Percentiles rank a stretch among this genome's conserved stretches.
These are phyloP conservation scores for Glossosoma conforme DNA, from an alignment of 1,140 invertebrate species.

Conservation along the genomic window DNA sequence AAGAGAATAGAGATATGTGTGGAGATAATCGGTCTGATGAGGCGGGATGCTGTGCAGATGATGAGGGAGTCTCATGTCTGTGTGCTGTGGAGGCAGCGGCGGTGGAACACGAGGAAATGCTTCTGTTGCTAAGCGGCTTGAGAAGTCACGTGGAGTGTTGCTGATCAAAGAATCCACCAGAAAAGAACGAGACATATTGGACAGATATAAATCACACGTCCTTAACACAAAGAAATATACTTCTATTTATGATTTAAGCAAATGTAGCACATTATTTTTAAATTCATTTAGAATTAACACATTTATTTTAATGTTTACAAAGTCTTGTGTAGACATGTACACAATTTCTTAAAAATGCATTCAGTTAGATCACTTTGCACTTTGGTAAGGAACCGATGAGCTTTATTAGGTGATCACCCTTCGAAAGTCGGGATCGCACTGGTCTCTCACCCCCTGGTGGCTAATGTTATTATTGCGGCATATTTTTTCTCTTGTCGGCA, in stretches of 20 bases:
- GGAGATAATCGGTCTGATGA: slow-evolving; percentile 54
- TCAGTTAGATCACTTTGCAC: no score
- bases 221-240: no score
- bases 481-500: no score
- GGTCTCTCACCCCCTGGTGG: not conserved
- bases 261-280: no score
- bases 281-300: no score
- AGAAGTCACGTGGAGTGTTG: slow-evolving; percentile 54
- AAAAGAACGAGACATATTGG: slow-evolving; percentile 68
- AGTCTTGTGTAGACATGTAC: no score
- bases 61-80: slow-evolving; percentile 43
- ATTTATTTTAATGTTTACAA: no score
- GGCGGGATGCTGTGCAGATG: slow-evolving; percentile 57
- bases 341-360: no score
- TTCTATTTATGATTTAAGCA: no score
- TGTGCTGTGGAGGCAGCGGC: slow-evolving; percentile 37
- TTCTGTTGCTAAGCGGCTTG: slow-evolving; percentile 38
- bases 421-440: not conserved
- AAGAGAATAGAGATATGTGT: slow-evolving; percentile 57
- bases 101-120: slow-evolving; percentile 38
- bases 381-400: no score
- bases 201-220: no score
- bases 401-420: not conserved
- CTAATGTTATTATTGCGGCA: no score
- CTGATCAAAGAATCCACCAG: slow-evolving; percentile 68